Conservation (phyloP, 2,113 vertebrate genomes). For the Anolis carolinensis region DNA sequence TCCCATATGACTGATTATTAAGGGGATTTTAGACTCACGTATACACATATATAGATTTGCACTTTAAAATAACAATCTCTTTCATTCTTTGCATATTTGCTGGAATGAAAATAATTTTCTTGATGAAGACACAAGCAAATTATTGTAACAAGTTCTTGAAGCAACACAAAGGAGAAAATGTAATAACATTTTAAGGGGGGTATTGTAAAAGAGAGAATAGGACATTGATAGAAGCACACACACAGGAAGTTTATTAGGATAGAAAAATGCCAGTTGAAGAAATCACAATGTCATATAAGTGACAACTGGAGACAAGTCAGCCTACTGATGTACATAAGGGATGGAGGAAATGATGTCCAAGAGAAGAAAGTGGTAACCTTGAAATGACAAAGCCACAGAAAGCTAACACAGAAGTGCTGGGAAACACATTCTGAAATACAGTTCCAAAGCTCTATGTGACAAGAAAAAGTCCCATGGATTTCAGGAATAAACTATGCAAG, state of each 20-base stretch:
- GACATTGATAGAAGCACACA: constrained; percentile 33
- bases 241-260: constrained; percentile 20
- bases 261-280: constrained; percentile 30
- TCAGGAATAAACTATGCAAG: background rate
- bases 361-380: background rate
- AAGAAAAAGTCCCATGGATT: background rate
- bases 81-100: background rate
- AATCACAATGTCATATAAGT: background rate
- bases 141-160: background rate
- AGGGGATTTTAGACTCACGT: too few species aligned
- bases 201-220: background rate
- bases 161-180: background rate
- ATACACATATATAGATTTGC: background rate
- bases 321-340: background rate
- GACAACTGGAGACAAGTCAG: constrained; percentile 9
- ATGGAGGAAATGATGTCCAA: constrained; percentile 3
- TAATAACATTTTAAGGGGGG: constrained; percentile 19
- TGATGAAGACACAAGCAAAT: constrained; percentile 24
- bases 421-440: background rate
- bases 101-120: background rate
- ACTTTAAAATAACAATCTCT: background rate
- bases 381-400: background rate
- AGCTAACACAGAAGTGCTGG: background rate
- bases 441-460: background rate
- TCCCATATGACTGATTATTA: too few species aligned